Conservation (phyloP, 1,140 invertebrate species). For the Euura saliciscinereae region DNA sequence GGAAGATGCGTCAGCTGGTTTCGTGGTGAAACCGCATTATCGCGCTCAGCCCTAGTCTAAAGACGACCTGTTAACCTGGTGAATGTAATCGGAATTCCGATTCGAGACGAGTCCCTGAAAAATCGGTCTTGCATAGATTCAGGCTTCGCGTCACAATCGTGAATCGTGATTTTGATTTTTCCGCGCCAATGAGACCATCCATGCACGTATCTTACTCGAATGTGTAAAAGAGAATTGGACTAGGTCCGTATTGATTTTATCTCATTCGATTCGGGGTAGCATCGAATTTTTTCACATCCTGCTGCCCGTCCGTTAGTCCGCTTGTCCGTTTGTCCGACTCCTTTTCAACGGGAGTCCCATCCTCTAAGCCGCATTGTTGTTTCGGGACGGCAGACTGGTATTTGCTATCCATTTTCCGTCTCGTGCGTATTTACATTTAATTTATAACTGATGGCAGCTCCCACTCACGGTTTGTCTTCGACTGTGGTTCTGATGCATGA, state of each 20-base stretch:
- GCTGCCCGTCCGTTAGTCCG: not conserved
- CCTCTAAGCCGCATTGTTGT: conserved; percentile 34
- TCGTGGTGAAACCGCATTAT: conserved; percentile 13
- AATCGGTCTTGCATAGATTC: too few relatives aligned
- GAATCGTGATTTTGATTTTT: too few relatives aligned
- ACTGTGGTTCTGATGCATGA: not conserved
- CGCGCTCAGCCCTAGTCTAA: too few relatives aligned
- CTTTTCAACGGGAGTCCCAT: conserved; percentile 26
- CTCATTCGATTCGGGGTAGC: not conserved
- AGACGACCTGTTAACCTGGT: too few relatives aligned
- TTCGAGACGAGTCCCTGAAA: too few relatives aligned
- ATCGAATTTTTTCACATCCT: not conserved
- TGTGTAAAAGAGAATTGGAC: not conserved
- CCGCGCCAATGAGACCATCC: too few relatives aligned
- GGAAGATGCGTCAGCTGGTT: conserved; percentile 27
- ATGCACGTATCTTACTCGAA: too few relatives aligned
- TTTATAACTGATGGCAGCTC: conserved; percentile 26
- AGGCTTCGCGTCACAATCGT: too few relatives aligned
- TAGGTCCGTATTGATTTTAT: conserved; percentile 9
- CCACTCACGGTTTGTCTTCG: conserved; percentile 14
- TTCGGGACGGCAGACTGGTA: conserved; percentile 29
- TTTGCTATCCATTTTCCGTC: conserved; percentile 34
- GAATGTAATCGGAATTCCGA: too few relatives aligned
- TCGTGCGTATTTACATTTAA: conserved; percentile 33
- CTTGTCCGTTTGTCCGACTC: not conserved